These are phyloP conservation scores for Altica lythri DNA, from an alignment of 2,888 invertebrate species.

Conservation along the genomic window DNA sequence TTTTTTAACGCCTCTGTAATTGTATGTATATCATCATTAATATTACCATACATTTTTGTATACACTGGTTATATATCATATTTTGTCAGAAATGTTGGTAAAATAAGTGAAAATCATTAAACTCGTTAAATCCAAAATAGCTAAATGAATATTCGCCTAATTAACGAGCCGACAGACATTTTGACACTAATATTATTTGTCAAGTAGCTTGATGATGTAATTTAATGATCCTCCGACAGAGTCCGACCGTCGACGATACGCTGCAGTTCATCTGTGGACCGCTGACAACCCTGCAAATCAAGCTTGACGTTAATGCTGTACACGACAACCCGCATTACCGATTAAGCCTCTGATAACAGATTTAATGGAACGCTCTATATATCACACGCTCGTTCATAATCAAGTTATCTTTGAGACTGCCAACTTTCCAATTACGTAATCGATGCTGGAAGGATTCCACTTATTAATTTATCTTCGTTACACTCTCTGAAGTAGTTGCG, in stretches of 20 bases:
- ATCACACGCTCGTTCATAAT: constrained; percentile 53
- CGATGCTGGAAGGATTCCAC: constrained; percentile 39
- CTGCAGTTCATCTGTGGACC: constrained; percentile 32
- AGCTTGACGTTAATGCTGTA: constrained; percentile 55
- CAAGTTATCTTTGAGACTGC: constrained; percentile 52
- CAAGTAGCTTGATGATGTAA: constrained; percentile 42
- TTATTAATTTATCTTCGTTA: constrained; percentile 34
- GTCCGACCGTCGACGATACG: constrained; percentile 30
- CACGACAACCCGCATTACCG: constrained; percentile 57
- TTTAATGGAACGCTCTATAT: constrained; percentile 56
- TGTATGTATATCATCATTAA: too few species aligned
- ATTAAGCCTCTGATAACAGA: constrained; percentile 57
- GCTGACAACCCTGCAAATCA: constrained; percentile 53
- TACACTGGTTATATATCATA: too few species aligned
- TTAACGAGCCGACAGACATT: constrained; percentile 10
- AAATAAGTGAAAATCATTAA: too few species aligned
- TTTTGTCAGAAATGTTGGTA: too few species aligned
- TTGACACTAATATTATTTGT: constrained; percentile 42
- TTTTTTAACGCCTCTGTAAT: too few species aligned
- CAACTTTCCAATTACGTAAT: constrained; percentile 54
- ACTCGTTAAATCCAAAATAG: too few species aligned
- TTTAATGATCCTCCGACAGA: constrained; percentile 43
- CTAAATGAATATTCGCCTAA: constrained; percentile 31
- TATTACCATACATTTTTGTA: too few species aligned
- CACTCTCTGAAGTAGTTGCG: constrained; percentile 4